Evolutionary conservation across 2,797 vertebrate species (phyloP).

Genomic region (Hydrocynus forskahlii): DNA sequence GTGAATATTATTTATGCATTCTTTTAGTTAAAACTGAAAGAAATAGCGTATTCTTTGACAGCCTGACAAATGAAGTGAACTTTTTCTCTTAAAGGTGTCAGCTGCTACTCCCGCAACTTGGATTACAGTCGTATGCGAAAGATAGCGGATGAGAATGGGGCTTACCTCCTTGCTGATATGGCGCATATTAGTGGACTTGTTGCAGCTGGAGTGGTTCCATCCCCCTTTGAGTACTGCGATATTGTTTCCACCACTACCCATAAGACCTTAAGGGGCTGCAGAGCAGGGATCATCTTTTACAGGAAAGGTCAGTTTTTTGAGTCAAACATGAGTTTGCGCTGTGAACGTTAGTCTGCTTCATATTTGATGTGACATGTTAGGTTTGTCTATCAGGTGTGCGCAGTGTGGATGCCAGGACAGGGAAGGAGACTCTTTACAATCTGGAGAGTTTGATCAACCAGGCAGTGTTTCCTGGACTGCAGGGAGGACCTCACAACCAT

Average conservation of each 20-base stretch:
- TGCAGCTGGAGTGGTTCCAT: constrained; percentile 88
- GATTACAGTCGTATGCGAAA: constrained; percentile 88
- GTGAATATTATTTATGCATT: constrained; percentile 62
- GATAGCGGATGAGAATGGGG: constrained; percentile 85
- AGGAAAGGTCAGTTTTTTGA: constrained; percentile 83
- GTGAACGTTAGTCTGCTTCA: not conserved
- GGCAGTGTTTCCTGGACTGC: constrained; percentile 95
- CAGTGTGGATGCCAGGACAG: constrained; percentile 87
- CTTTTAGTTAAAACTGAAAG: not conserved
- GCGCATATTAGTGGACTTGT: constrained; percentile 96
- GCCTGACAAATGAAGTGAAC: not conserved
- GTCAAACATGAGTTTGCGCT: not conserved
- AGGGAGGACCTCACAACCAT: constrained; percentile 97
- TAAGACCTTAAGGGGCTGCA: constrained; percentile 96
- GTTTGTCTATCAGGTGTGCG: constrained; percentile 79
- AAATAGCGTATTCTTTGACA: not conserved
- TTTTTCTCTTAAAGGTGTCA: constrained; percentile 78
- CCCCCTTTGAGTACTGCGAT: constrained; percentile 91
- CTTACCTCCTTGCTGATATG: constrained; percentile 94
- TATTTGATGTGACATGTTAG: not conserved
- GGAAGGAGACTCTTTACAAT: constrained; percentile 89
- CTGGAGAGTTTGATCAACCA: constrained; percentile 93
- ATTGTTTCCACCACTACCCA: constrained; percentile 95
- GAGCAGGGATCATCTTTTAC: constrained; percentile 93
- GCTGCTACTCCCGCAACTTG: constrained; percentile 95